These are phyloP conservation scores for Telmatherina bonti DNA, from an alignment of 2,797 vertebrate genomes.

Conservation along the genomic window DNA sequence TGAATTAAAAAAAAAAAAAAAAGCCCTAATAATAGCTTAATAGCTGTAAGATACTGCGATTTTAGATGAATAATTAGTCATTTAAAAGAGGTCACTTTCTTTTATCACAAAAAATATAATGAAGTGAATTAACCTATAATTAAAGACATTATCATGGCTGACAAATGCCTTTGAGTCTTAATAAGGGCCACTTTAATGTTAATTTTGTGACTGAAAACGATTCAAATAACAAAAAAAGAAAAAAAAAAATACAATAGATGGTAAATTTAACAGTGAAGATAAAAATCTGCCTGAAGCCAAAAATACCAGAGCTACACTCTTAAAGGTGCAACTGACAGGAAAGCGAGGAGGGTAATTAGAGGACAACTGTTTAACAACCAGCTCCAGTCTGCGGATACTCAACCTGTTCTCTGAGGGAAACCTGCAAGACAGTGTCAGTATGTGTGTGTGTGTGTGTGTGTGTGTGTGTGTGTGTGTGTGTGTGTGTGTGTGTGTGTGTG, in stretches of 20 bases:
- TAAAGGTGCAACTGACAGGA: constrained; percentile 52
- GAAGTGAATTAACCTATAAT: not conserved
- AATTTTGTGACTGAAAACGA: constrained; percentile 47
- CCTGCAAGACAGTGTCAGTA: constrained; percentile 13
- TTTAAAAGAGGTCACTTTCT: constrained; percentile 14
- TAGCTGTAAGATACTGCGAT: not conserved
- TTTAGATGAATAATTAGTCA: constrained; percentile 7
- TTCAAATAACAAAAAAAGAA: constrained; percentile 16
- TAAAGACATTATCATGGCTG: not conserved
- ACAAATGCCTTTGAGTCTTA: constrained; percentile 14
- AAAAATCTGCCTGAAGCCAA: constrained; percentile 45
- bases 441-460: constrained; percentile 14
- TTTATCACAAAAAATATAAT: not conserved
- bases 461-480: constrained; percentile 32
- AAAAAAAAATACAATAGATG: constrained; percentile 6
- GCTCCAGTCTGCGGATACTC: constrained; percentile 56
- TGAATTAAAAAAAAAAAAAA: constrained; percentile 34
- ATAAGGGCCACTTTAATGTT: constrained; percentile 34
- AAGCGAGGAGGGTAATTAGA: constrained; percentile 62
- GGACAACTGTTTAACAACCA: constrained; percentile 68
- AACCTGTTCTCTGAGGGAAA: constrained; percentile 40
- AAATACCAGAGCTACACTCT: constrained; percentile 47
- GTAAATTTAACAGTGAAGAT: constrained; percentile 18
- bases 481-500: constrained; percentile 29
- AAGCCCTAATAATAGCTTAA: too few species aligned